A percentile compares a stretch with the other conserved stretches of the same genome.
These are phyloP conservation scores for Aricia artaxerxes DNA, from an alignment of 2,888 invertebrate genomes.

Conservation along the genomic window DNA sequence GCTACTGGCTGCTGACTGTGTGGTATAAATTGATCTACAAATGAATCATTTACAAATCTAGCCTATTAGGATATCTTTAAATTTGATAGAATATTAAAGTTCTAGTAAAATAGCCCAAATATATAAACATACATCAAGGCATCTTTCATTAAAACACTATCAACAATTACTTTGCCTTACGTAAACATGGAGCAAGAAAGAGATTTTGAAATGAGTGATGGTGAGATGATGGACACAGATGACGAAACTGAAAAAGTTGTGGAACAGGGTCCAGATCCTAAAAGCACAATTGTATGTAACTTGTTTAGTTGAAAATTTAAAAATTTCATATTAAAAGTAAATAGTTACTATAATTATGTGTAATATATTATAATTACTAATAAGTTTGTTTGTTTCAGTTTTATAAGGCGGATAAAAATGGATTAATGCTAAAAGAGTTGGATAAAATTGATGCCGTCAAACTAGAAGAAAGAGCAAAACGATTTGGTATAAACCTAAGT, in stretches of 20 bases:
- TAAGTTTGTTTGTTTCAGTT: slow-evolving; percentile 49
- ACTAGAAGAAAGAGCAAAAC: slow-evolving; percentile 68
- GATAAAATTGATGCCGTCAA: slow-evolving; percentile 69
- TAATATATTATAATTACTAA: neutral
- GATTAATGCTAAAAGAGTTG: slow-evolving; percentile 58
- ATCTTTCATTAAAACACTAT: neutral
- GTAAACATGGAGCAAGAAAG: slow-evolving; percentile 55
- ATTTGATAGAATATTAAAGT: neutral
- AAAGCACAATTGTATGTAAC: slow-evolving; percentile 47
- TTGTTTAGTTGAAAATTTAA: neutral
- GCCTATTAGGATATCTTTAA: neutral
- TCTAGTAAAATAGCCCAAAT: neutral
- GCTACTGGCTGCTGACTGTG: neutral
- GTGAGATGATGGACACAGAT: slow-evolving; percentile 60
- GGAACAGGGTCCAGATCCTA: slow-evolving; percentile 42
- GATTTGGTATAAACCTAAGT: slow-evolving; percentile 69
- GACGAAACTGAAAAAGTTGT: slow-evolving; percentile 47
- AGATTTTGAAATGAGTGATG: slow-evolving; percentile 77
- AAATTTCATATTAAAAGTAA: neutral
- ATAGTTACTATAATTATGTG: neutral
- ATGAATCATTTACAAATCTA: neutral
- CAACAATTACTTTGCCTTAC: neutral
- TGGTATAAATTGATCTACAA: neutral
- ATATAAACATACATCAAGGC: neutral
- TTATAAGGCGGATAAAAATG: slow-evolving; percentile 62